Percentiles rank a stretch among this genome's conserved stretches.
Evolutionary conservation across 37 sponge, comb jelly and placozoan genomes (phyloP).

Genomic region (Axinella damicornis): DNA sequence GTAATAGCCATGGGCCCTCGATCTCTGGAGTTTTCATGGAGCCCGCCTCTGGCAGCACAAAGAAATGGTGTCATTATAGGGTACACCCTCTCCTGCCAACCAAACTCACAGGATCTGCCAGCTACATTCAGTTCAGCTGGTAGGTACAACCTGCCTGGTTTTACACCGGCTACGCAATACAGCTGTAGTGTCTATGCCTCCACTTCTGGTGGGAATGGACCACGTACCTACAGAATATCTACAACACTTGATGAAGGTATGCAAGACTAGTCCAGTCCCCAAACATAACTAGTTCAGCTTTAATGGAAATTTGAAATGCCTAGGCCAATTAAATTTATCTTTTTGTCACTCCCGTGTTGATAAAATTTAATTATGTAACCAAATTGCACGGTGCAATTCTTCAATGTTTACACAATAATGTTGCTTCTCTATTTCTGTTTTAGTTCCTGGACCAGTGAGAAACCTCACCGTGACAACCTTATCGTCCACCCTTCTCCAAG

Average conservation of each 20-base stretch:
- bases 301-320: too few species aligned
- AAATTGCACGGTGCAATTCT: too few species aligned
- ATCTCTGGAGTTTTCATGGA: slow-evolving; percentile 21
- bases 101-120: neutral
- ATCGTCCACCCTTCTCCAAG: neutral
- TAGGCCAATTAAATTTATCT: too few species aligned
- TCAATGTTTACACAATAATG: too few species aligned
- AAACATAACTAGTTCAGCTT: too few species aligned
- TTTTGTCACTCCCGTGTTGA: too few species aligned
- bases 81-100: slow-evolving; percentile 25
- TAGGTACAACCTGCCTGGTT: slow-evolving; percentile 5
- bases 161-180: slow-evolving; percentile 13
- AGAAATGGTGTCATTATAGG: slow-evolving; percentile 20
- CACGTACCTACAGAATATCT: neutral
- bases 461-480: neutral
- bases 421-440: neutral
- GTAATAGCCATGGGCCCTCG: neutral
- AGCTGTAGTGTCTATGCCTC: slow-evolving; percentile 23
- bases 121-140: neutral
- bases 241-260: slow-evolving; percentile 17
- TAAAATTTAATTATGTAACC: too few species aligned
- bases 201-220: slow-evolving; percentile 41
- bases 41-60: neutral
- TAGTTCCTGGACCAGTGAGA: neutral
- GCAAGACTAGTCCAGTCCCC: too few species aligned